Base-by-base conservation (phyloP, 2,888 invertebrate species). In the Smittia sp. region DNA sequence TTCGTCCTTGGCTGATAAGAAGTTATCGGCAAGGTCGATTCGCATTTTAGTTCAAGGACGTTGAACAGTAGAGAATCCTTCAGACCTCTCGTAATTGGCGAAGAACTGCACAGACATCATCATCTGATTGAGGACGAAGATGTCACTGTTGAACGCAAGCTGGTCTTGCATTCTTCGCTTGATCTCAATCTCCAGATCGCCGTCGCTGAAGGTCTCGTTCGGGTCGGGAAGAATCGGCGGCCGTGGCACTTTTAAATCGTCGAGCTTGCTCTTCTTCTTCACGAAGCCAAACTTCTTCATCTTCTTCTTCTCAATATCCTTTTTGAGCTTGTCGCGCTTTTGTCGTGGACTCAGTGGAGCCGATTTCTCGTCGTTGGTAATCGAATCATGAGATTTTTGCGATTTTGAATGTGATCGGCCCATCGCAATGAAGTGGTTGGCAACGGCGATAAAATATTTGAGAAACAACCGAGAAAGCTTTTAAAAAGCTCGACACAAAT, bases 71-170 rank as follows among this genome's bases (percentile, higher is more conserved):
- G n/a, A 7, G 39, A 39, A 39, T 9, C 86, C 85, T 81, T n/a
- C 32, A 6, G 9, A 92, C 92, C 87, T 85, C 79, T 92, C 89
- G 78, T 87, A 92, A 80, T 93, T 90, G 76, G 89, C 87, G 78
- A 91, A 92, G 82, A 93, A 92, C 81, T 92, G 91, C 22, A 91
- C 84, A 13, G 88, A 87, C 79, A 92, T 85, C 73, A 92, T 84
- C 74, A 92, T 85, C 79, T 93, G 91, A 79, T 93, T 92, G 11
- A 93, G 81, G 9, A 93, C 82, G 80, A 93, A 93, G 1, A 86
- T 84, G 77, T 90, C 87, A 4, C 89, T 85, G 76, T 89, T 86
- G 4, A 84, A 84, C 62, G 84, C 81, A 15, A 90, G 84, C 78
- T 88, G 86, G 77, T 85, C 83, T 76, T 85, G 83, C 84, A 92